Evolutionary conservation across 2,797 vertebrate genomes (phyloP), one percentile per base, ranked within the genome.

Genomic region (Ctenochaetus hawaiiensis): DNA sequence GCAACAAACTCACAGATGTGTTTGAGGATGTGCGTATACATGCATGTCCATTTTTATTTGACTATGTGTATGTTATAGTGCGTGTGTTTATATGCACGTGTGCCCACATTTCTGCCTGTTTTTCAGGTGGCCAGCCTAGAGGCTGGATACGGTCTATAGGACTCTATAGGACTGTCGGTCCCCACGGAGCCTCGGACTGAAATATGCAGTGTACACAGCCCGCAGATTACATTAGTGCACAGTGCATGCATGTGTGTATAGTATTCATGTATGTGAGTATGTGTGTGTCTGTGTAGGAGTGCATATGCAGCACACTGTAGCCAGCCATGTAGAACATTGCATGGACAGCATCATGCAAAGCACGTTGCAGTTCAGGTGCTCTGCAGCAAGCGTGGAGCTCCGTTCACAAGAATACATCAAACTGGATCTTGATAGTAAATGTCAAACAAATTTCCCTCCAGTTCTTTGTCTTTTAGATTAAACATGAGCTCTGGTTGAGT

Each of bases 321-420:
- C 60, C 83, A 89, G 22, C 65, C 86, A 81, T 87, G 84, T 78
- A 88, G 81, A 90, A 89, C 85, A 83, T 71, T 81, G 80, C 86
- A 80, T 69, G 77, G 71, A 63, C 83, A 77, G 72, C 70, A 67
- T 66, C 79, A 84, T 85, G 87, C 79, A 77, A 85, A 82, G 76
- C 70, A 69, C 49, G 43, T 30, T 72, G 62, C 52, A 57, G 37
- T 47, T 66, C 12, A 44, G 72, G 44, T 18, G 66, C 82, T 81
- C 74, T 65, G 60, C 75, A 74, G 67, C 60, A 66, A 62, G 61
- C 3, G 5, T 43, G 41, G 47, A 26, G 69, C 63, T 72, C 74
- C 74, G 76, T 78, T 86, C 74, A 79, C 43, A 68, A 67, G 67
- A 78, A 67, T 63, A 61, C 47, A 80, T 83, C 57, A 54, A 75